These are phyloP conservation scores for Campoplex capitator DNA, from an alignment of 2,888 invertebrate genomes.

Conservation along the genomic window DNA sequence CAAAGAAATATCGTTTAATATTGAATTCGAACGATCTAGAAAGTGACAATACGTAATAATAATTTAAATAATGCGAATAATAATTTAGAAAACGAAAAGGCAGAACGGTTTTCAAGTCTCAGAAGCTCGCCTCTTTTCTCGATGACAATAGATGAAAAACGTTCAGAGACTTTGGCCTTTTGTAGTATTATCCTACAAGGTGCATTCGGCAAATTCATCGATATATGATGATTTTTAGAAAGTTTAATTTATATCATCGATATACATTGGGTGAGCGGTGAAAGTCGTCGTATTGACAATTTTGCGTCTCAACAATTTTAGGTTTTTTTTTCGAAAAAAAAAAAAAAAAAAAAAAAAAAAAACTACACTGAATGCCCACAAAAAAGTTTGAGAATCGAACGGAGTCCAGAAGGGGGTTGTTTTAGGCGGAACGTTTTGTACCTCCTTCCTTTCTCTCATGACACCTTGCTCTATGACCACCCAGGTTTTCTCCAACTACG, in stretches of 20 bases:
- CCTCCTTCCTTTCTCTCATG: neutral
- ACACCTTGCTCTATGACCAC: slow-evolving; percentile 16
- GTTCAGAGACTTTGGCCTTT: slow-evolving; percentile 28
- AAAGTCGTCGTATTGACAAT: neutral
- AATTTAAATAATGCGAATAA: neutral
- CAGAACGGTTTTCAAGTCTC: slow-evolving; percentile 29
- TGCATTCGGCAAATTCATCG: slow-evolving; percentile 28
- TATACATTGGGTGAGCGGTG: neutral
- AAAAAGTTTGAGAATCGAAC: neutral
- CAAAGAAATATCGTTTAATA: no score
- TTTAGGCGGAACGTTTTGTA: neutral
- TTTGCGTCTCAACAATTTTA: neutral
- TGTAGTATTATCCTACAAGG: slow-evolving; percentile 53
- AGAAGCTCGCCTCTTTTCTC: slow-evolving; percentile 27
- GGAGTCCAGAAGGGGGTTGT: neutral
- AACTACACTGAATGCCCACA: neutral
- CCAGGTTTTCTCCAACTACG: neutral
- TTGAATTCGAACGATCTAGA: no score
- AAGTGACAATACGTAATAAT: neutral
- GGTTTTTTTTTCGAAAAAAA: neutral
- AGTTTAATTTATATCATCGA: neutral
- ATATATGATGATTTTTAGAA: slow-evolving; percentile 17
- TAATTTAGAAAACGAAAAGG: neutral
- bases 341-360: neutral
- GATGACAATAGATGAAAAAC: slow-evolving; percentile 49